Evolutionary conservation across 2,888 invertebrate species (phyloP).

Genomic region (Pseudococcus jackbeardsleyi): DNA sequence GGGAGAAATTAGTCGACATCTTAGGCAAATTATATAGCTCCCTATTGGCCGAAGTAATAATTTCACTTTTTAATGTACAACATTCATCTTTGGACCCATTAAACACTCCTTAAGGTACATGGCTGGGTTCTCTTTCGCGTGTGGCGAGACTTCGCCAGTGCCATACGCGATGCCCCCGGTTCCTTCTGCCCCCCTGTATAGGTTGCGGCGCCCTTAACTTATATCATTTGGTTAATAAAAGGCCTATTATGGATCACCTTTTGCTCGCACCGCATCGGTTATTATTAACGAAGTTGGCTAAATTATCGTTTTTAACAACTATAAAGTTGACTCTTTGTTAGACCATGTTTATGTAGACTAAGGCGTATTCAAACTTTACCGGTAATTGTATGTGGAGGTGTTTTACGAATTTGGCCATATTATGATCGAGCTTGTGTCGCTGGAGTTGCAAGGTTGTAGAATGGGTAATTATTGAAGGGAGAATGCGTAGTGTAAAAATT

Average conservation of each 20-base stretch:
- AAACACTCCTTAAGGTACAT: constrained; percentile 43
- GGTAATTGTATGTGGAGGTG: no score
- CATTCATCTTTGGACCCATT: constrained; percentile 22
- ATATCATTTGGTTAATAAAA: constrained; percentile 33
- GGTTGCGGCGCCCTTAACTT: background rate
- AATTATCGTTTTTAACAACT: background rate
- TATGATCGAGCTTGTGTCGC: no score
- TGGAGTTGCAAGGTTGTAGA: no score
- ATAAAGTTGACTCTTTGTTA: background rate
- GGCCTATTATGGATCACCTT: constrained; percentile 44
- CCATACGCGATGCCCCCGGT: no score
- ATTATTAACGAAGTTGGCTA: constrained; percentile 23
- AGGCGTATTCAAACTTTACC: no score
- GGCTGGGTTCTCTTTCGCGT: background rate
- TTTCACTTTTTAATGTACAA: constrained; percentile 42
- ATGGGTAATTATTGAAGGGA: no score
- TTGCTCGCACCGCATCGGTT: background rate
- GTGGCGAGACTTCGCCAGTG: no score
- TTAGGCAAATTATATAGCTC: constrained; percentile 18
- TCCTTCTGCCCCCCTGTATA: no score
- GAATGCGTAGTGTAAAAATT: no score
- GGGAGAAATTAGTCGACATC: constrained; percentile 29
- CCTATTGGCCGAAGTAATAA: constrained; percentile 35
- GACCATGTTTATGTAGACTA: background rate
- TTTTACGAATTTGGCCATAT: no score